Conservation (phyloP, 2,797 vertebrate genomes). For the Sebastes trivittatus region DNA sequence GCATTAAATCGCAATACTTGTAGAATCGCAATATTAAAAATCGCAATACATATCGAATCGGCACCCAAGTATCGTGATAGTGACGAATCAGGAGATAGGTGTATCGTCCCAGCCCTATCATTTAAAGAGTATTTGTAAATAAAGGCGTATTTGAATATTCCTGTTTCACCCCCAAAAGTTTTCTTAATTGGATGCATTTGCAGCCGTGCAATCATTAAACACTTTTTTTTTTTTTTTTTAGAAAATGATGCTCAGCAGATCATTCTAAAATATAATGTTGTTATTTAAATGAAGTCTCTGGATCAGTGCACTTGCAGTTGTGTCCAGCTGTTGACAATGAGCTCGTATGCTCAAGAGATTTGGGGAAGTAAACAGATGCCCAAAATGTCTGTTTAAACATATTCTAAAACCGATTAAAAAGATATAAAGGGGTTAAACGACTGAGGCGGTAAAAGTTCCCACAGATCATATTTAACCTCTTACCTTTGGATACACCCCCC, state of each 20-base stretch:
- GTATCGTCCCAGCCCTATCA: too few relatives aligned
- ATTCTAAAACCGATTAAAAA: slow-evolving; percentile 72
- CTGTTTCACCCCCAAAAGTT: background rate
- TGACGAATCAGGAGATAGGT: too few relatives aligned
- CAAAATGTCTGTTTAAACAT: slow-evolving; percentile 71
- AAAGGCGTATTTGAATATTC: background rate
- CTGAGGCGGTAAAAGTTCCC: slow-evolving; percentile 57
- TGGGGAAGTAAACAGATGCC: slow-evolving; percentile 61
- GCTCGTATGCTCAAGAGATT: slow-evolving; percentile 64
- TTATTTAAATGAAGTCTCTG: slow-evolving; percentile 33
- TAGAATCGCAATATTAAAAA: too few relatives aligned
- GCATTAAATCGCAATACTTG: too few relatives aligned
- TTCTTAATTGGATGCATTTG: background rate
- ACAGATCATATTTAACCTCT: slow-evolving; percentile 70
- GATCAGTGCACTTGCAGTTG: slow-evolving; percentile 50
- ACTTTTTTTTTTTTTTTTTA: background rate
- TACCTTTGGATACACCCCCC: slow-evolving; percentile 52
- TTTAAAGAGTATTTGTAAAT: background rate
- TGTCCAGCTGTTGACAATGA: slow-evolving; percentile 71
- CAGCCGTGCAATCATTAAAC: background rate
- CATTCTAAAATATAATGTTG: slow-evolving; percentile 33
- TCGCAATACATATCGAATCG: too few relatives aligned
- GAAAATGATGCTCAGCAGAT: background rate
- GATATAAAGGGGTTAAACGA: slow-evolving; percentile 67
- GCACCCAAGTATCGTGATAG: too few relatives aligned